These are phyloP conservation scores for Panulirus ornatus DNA, from an alignment of 1,140 invertebrate genomes.

Conservation along the genomic window DNA sequence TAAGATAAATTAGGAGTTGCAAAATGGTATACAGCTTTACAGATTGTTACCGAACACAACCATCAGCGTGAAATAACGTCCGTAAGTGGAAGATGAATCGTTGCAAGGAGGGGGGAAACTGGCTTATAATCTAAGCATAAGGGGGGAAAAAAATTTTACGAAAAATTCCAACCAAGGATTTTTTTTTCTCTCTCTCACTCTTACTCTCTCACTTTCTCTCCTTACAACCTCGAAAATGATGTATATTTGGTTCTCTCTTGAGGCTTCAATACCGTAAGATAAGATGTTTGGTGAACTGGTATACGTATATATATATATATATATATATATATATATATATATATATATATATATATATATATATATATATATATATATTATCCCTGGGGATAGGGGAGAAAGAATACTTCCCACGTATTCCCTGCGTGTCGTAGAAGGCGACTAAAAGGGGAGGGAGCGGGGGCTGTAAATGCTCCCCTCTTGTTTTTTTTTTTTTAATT, in stretches of 20 bases:
- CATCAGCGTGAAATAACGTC: neutral
- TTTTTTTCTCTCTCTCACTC: too few species aligned
- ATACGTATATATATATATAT: neutral
- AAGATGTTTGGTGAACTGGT: neutral
- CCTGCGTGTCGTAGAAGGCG: too few species aligned
- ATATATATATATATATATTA: neutral
- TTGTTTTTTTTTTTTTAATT: too few species aligned
- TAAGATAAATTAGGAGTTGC: neutral
- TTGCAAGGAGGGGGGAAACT: neutral
- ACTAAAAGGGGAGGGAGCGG: too few species aligned
- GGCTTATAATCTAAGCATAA: neutral
- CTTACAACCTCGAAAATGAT: neutral
- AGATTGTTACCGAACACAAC: neutral
- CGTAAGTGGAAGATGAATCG: neutral
- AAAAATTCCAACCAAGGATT: too few species aligned
- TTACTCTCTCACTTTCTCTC: neutral
- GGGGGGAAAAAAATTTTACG: neutral
- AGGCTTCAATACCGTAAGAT: neutral
- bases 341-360: neutral
- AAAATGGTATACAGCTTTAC: neutral
- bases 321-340: neutral
- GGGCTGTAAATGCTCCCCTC: too few species aligned
- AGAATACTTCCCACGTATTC: too few species aligned
- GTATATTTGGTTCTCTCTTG: neutral
- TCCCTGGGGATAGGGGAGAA: too few species aligned